Evolutionary conservation across 2,113 vertebrate genomes (phyloP).

Genomic region (Fukomys damarensis): DNA sequence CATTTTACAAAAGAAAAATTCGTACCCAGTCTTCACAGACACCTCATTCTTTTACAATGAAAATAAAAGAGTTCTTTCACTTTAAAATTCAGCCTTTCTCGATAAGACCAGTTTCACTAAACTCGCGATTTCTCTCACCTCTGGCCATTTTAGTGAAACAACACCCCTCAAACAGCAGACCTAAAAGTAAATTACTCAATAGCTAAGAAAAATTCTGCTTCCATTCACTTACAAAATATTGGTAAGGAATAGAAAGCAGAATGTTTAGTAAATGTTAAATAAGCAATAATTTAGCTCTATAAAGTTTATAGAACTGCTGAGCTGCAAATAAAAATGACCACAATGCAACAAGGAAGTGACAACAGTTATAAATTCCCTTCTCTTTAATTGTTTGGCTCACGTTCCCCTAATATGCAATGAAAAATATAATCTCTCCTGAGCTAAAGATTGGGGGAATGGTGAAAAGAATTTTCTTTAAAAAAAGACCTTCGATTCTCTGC

Average conservation of each 20-base stretch:
- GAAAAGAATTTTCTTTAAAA: background rate
- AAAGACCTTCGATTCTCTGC: constrained; percentile 1
- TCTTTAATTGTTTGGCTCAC: background rate
- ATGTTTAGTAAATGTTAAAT: constrained; percentile 52
- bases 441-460: background rate
- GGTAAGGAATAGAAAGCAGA: background rate
- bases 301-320: background rate
- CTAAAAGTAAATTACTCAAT: background rate
- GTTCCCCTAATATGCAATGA: background rate
- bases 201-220: background rate
- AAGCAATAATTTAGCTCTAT: constrained; percentile 34
- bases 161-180: background rate
- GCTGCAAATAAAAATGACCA: constrained; percentile 43
- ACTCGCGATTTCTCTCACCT: background rate
- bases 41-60: constrained; percentile 27
- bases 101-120: background rate
- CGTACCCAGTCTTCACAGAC: background rate
- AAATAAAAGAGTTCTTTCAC: background rate
- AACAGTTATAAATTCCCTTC: constrained; percentile 39
- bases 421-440: constrained; percentile 31
- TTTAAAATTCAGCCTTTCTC: constrained; percentile 24
- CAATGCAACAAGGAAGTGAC: constrained; percentile 38
- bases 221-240: constrained; percentile 31
- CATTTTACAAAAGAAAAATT: background rate
- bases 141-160: constrained; percentile 9